Conservation (phyloP, 2,888 invertebrate species). For the Rhamphomyia laevipes region DNA sequence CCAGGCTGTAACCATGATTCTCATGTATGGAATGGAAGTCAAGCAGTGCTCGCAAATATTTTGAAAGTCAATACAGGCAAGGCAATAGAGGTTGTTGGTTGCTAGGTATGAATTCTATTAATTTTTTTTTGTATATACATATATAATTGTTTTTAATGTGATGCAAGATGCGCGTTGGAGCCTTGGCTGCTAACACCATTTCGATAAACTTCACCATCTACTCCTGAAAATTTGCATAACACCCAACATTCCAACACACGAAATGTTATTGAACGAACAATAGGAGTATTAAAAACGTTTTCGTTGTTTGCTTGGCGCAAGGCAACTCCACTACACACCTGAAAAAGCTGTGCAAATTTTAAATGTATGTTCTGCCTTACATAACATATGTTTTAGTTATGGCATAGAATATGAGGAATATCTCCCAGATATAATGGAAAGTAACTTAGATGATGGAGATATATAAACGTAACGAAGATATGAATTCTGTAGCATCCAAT, state of each 20-base stretch:
- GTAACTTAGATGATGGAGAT: too few species aligned
- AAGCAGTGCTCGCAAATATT: neutral
- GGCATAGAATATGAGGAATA: too few species aligned
- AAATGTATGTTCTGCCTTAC: neutral
- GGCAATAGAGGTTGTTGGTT: neutral
- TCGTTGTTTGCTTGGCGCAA: neutral
- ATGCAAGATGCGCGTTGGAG: neutral
- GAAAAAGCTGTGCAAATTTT: neutral
- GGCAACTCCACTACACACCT: slow-evolving; percentile 1
- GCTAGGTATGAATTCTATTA: neutral
- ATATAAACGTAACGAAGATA: too few species aligned
- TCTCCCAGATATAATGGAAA: too few species aligned
- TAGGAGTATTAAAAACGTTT: neutral
- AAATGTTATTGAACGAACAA: neutral
- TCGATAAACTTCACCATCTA: neutral
- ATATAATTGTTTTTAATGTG: neutral
- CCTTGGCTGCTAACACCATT: neutral
- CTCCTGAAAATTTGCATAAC: neutral
- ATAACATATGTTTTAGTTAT: neutral
- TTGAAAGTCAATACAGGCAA: neutral
- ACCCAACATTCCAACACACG: neutral
- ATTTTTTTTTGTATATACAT: neutral
- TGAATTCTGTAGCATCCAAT: too few species aligned
- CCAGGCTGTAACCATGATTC: neutral
- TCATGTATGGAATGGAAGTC: neutral